Evolutionary conservation across 2,113 vertebrate genomes (phyloP).

Genomic region (Daphoenositta chrysoptera): DNA sequence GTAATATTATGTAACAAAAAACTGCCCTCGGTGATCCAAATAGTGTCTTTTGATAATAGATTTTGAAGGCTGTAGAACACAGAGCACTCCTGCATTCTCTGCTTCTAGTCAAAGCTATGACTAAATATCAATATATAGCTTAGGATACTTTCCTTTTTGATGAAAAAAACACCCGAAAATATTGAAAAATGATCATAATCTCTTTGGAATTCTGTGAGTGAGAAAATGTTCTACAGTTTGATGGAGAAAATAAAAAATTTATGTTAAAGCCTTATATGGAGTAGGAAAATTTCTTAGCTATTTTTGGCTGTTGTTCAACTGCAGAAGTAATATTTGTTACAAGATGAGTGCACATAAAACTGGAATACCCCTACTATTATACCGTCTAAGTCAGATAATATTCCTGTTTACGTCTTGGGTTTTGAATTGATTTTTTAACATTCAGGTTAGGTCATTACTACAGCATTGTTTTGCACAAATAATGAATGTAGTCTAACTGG

Average conservation of each 20-base stretch:
- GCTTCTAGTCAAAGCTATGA: neutral
- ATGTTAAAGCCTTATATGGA: neutral
- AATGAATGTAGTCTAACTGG: neutral
- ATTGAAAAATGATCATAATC: neutral
- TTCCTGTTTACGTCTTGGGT: neutral
- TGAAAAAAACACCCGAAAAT: neutral
- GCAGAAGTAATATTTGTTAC: neutral
- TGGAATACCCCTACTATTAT: neutral
- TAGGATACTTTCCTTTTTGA: neutral
- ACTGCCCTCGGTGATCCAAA: neutral
- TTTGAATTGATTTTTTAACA: neutral
- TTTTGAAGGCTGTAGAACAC: neutral
- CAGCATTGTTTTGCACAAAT: neutral
- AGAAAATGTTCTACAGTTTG: neutral
- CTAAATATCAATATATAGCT: neutral
- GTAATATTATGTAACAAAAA: neutral
- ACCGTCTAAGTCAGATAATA: neutral
- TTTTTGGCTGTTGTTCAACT: neutral
- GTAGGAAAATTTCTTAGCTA: neutral
- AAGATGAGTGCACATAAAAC: neutral
- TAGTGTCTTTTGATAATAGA: neutral
- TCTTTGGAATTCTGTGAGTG: neutral
- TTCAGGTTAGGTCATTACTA: neutral
- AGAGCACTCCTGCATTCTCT: neutral
- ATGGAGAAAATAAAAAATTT: neutral